These are phyloP conservation scores for Melinaea menophilus DNA, from an alignment of 2,888 invertebrate genomes.

Conservation along the genomic window DNA sequence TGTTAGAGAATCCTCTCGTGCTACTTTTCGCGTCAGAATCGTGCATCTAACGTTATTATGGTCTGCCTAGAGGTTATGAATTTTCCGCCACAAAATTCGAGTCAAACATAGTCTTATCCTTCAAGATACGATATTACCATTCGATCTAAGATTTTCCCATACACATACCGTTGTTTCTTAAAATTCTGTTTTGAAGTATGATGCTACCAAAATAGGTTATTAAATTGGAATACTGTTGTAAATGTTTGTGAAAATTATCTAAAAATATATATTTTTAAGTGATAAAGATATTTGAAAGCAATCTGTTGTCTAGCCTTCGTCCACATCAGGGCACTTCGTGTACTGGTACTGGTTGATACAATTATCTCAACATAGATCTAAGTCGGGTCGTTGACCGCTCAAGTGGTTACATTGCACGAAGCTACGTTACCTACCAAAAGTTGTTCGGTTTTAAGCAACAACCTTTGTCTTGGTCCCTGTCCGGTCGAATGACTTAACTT, in stretches of 20 bases:
- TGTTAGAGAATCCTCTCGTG: slow-evolving; percentile 30
- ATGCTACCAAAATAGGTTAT: too few relatives aligned
- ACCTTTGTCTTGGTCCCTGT: slow-evolving; percentile 11
- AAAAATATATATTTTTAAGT: too few relatives aligned
- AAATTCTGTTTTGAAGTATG: too few relatives aligned
- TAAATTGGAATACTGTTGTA: too few relatives aligned
- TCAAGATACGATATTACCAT: slow-evolving; percentile 22
- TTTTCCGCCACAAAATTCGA: slow-evolving; percentile 32
- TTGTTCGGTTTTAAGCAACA: slow-evolving; percentile 30
- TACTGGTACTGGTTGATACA: slow-evolving; percentile 67
- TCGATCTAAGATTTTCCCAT: too few relatives aligned
- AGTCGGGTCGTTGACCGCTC: slow-evolving; percentile 60
- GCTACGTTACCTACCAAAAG: slow-evolving; percentile 40
- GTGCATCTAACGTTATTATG: slow-evolving; percentile 31
- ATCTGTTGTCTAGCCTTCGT: slow-evolving; percentile 26
- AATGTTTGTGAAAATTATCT: too few relatives aligned
- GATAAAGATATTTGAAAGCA: slow-evolving; percentile 12
- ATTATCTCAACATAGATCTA: slow-evolving; percentile 74
- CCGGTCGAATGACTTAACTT: neutral
- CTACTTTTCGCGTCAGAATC: slow-evolving; percentile 32
- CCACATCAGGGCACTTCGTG: slow-evolving; percentile 33
- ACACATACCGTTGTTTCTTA: too few relatives aligned
- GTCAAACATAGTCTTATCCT: slow-evolving; percentile 28
- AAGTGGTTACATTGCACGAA: slow-evolving; percentile 47
- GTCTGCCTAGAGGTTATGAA: slow-evolving; percentile 31